Evolutionary conservation across 2,888 invertebrate species (phyloP), one percentile per base, ranked within the genome.

Genomic region (Scrobipalpa costella): DNA sequence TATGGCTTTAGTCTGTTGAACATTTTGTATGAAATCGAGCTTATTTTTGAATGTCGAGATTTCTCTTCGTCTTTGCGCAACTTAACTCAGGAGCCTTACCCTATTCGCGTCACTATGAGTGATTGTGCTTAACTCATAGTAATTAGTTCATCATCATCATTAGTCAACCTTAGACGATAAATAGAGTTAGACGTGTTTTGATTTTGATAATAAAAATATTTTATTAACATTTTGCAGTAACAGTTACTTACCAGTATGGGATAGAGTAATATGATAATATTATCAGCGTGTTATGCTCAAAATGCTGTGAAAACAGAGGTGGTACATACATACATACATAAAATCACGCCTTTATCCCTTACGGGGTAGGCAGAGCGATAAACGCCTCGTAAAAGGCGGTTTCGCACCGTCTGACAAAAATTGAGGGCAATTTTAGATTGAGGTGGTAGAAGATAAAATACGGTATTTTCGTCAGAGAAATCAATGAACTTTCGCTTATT

Each of bases 91-190:
- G 55, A 44, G 44, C 34, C 80, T 69, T 74, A 74, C 81, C 83
- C 85, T 76, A 72, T 80, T 85, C 79, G 81, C 81, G 74, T 88
- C 83, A 88, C 91, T 90, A 90, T 90, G 91, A 89, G 91, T 87
- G 85, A 91, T 87, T 91, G 91, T 91, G 91, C 91, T 91, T 86
- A 90, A 88, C 91, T 90, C 91, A 90, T 90, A 88, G 91, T 88
- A 73, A n/a, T 74, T 90, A 90, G 88, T 75, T 85, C 83, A 84
- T 84, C 68, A 44, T 79, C 88, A 87, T 87, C 71, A 73, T 88
- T n/a, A 86, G 85, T 71, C 73, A 84, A 84, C 75, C 72, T 82
- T 86, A 86, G 83, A 75, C 67, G 71, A 66, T 68, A 69, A 71
- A n/a, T 66, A 66, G 64, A 63, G 74, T 72, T 71, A 71, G 73